phyloP scores from a whole-genome alignment of 2,113 vertebrate species.

The Takifugu flavidus region DNA sequence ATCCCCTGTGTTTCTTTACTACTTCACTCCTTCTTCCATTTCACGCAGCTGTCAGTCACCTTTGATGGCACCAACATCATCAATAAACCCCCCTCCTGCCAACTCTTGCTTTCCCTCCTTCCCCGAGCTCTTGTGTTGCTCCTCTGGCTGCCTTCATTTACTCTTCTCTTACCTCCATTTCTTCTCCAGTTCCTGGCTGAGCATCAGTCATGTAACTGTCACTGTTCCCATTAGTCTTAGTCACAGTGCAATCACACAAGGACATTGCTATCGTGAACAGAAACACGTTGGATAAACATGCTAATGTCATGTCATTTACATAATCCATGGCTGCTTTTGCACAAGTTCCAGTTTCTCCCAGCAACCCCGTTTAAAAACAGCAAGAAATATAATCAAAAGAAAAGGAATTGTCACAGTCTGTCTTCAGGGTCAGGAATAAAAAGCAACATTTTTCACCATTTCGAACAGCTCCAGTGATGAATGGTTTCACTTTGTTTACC shows the following conservation, averaged over 20 bases:
- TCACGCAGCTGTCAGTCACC: background rate
- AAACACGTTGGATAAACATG: too few relatives aligned
- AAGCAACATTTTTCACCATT: too few relatives aligned
- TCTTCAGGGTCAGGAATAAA: too few relatives aligned
- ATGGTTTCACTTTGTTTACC: too few relatives aligned
- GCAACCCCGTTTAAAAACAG: too few relatives aligned
- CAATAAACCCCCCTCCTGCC: background rate
- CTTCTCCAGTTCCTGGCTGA: background rate
- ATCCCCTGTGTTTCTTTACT: background rate
- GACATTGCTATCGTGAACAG: too few relatives aligned
- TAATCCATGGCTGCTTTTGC: too few relatives aligned
- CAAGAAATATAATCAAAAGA: too few relatives aligned
- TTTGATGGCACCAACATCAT: background rate
- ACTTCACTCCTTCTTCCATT: background rate
- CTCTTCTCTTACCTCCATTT: constrained; percentile 1
- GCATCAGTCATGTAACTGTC: constrained; percentile 34
- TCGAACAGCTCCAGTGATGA: too few relatives aligned
- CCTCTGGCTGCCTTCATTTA: background rate
- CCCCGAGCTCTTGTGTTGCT: background rate
- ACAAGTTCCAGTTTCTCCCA: too few relatives aligned
- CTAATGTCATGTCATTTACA: too few relatives aligned
- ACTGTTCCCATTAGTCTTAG: constrained; percentile 30
- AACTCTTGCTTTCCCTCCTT: background rate
- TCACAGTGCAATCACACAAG: constrained; percentile 24
- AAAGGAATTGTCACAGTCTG: too few relatives aligned